Base-by-base conservation (phyloP, 1,140 invertebrate genomes). In the Platyscapa corneri region DNA sequence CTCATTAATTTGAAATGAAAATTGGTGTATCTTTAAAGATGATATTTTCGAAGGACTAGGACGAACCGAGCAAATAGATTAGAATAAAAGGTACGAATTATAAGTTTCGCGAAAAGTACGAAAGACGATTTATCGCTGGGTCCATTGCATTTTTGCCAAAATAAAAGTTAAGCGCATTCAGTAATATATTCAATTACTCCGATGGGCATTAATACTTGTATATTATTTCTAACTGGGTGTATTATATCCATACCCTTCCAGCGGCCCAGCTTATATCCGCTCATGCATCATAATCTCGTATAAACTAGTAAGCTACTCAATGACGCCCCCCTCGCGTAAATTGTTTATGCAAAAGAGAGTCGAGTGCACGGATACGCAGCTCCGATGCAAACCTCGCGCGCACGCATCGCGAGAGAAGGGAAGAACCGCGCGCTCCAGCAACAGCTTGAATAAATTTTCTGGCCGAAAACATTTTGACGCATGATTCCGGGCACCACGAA, bases 391-490 rank as follows among this genome's bases (percentile, higher is more conserved):
- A n/a, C 8, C 5, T 10, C 37, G 20, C 3, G 34, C 1, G 14
- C 5, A 23, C 0, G 37, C 3, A 42, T 20, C 18, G 34, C 18
- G 37, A 42, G 37, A n/a, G 42, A 46, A 46, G 42, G 42, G 42
- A 46, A 12, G 12, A 46, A 46, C 2, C 0, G 30, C 0, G 10
- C 65, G 65, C 10, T 37, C 30, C 65, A 32, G 65, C 30, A 79
- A n/a, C 70, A 82, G 81, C 49, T 75, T 75, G 81, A 82, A 82
- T 82, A 82, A 82, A 82, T 82, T 82, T 82, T 60, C 46, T 60
- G 34, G 32, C 49, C 53, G 53, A 82, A 82, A 82, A 82, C 32
- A 75, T 16, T 34, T n/a, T 75, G 81, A 82, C 46, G 70, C 81
- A 75, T 75, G 81, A 74, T 75, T 82, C 81, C 81, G 80, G 80